phyloP scores from a whole-genome alignment of 2,113 vertebrate genomes.

The Platycercus adscitus region DNA sequence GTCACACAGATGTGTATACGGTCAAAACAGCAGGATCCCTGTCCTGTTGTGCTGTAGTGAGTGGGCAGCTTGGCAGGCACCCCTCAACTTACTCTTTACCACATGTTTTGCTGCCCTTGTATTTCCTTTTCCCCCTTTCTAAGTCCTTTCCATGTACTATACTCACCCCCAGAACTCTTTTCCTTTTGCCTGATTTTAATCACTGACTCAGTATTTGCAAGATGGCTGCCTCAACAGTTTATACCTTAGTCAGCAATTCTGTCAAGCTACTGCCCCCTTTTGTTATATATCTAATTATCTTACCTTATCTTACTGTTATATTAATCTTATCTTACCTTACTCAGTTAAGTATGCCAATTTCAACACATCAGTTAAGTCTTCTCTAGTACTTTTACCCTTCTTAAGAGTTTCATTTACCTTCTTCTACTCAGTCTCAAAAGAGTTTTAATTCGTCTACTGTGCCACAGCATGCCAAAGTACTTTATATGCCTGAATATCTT shows the following conservation, averaged over 20 bases:
- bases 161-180: background rate
- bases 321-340: background rate
- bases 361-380: background rate
- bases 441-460: background rate
- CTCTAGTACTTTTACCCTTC: background rate
- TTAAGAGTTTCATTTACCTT: background rate
- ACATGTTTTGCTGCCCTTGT: background rate
- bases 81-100: background rate
- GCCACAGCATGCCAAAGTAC: background rate
- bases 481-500: background rate
- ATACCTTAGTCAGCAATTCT: background rate
- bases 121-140: background rate
- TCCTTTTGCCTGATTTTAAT: background rate
- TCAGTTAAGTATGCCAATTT: background rate
- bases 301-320: background rate
- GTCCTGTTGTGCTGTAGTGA: background rate
- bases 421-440: background rate
- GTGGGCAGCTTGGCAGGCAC: background rate
- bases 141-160: background rate
- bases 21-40: background rate
- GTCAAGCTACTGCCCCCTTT: background rate
- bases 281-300: background rate
- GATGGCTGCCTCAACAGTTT: background rate
- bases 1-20: background rate
- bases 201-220: background rate